Evolutionary conservation across 1,140 invertebrate species (phyloP).

Genomic region (Drosophila obscura): DNA sequence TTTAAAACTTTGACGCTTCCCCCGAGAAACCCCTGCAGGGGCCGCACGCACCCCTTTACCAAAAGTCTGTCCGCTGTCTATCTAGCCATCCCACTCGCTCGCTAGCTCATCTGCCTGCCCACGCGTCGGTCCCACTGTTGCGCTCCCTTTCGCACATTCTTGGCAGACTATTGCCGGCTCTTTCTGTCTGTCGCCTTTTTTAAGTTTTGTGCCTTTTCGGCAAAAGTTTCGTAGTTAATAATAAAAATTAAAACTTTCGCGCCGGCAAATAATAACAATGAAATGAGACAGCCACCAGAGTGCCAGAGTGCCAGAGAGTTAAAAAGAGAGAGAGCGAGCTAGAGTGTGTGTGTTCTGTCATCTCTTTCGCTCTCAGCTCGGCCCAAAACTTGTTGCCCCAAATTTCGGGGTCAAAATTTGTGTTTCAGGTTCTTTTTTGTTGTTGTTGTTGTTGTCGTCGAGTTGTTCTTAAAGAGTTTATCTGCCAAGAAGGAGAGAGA

Average conservation of each 20-base stretch:
- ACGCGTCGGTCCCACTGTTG: neutral
- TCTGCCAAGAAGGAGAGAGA: neutral
- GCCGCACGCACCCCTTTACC: constrained; percentile 35
- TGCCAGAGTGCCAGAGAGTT: neutral
- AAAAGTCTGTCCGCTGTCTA: constrained; percentile 64
- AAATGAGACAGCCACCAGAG: constrained; percentile 62
- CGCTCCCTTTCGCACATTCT: too few species aligned
- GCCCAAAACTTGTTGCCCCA: constrained; percentile 44
- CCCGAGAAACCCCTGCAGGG: too few species aligned
- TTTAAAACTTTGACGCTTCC: constrained; percentile 73
- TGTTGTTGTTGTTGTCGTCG: neutral
- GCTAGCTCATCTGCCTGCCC: constrained; percentile 11
- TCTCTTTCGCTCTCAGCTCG: constrained; percentile 21
- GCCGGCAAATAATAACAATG: constrained; percentile 80
- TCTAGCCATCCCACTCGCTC: constrained; percentile 37
- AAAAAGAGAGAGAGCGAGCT: constrained; percentile 2
- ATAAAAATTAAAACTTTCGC: constrained; percentile 83
- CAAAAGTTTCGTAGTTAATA: constrained; percentile 82
- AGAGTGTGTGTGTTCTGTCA: constrained; percentile 8
- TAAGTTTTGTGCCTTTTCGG: constrained; percentile 71
- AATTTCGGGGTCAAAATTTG: constrained; percentile 56
- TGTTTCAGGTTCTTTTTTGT: constrained; percentile 11
- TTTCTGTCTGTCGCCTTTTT: constrained; percentile 73
- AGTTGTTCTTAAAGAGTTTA: constrained; percentile 17
- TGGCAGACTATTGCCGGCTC: constrained; percentile 5